Base-by-base conservation (phyloP, 2,888 invertebrate genomes). In the Agriopis aurantiaria region DNA sequence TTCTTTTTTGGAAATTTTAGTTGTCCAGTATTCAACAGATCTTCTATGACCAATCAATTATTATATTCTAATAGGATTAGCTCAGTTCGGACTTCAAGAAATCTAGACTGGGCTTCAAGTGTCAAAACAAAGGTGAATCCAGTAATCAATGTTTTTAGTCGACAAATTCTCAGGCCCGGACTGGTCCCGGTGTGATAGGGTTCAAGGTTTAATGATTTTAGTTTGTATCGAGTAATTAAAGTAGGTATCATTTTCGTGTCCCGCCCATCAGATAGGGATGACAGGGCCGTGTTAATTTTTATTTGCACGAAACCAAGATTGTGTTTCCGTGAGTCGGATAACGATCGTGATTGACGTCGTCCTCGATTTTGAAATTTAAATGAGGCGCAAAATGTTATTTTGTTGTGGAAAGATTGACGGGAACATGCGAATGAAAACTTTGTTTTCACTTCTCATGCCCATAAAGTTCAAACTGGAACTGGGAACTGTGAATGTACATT, bases 281-380 rank as follows among this genome's bases (percentile, higher is more conserved):
- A 85, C 85, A 84, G 85, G 76, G 72, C 43, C 78, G 79, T 77
- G 79, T 79, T 80, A 84, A 85, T 84, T 83, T 80, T 80, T 76
- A 71, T 78, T 78, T 76, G 82, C 84, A 84, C 82, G 83, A 81
- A 40, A 84, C 69, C 72, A 57, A 65, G 71, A 72, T 72, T 73
- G 71, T 49, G 68, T 63, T 75, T 69, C 61, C 75, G 78, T 76
- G 76, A 64, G 69, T 45, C 43, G 53, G 68, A 63, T 69, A 43
- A 67, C 5, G 53, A 64, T 58, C 59, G 59, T 69, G 74, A 73
- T 72, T 71, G 71, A 75, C 74, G 65, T 71, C 75, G 74, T 77
- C 74, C 75, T 69, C 74, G 71, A 67, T 63, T 62, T 65, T 67
- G 70, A 70, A 69, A 62, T 77, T 73, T 62, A 69, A 72, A 70